Base-by-base conservation (phyloP, 1,140 invertebrate genomes). In the Leptinotarsa undecemlineata region DNA sequence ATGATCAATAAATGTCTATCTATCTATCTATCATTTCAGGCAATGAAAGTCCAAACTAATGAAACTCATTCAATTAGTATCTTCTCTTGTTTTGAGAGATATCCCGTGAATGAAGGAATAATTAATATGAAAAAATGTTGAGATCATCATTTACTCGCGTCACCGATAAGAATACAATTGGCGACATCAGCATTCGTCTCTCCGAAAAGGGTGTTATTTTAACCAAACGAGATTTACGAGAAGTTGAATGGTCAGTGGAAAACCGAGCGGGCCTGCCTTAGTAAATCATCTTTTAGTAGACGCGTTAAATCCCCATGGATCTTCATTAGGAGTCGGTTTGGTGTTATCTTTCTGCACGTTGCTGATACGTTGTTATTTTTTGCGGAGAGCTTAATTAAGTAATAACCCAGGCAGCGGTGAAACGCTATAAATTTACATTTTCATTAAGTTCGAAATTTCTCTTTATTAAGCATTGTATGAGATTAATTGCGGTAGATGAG, bases 241-340 rank as follows among this genome's bases (percentile, higher is more conserved):
- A 64, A 64, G 71, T 63, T 64, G 33, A 72, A 72, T 26, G 71
- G 71, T 72, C 71, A 72, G 71, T 48, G 57, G 57, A 72, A 42
- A 23, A 64, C 17, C 48, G 51, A 51, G n/a, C 23, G 60, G 4
- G 15, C 48, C n/a, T 57, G 17, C 61, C 71, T 48, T 64, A 72
- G 62, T 72, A 64, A 72, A 72, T 72, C 71, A 72, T 64, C 57
- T 72, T 64, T 60, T 64, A 62, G 57, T 72, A 60, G 62, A 60
- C 51, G 61, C 71, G 71, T 64, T 72, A 72, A 72, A 72, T 48
- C 71, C 71, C 71, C 60, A 72, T 72, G 71, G 71, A 72, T 72
- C 71, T 72, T 72, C 71, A 72, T 72, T 72, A 72, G 71, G 47
- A 63, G 60, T 64, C 71, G 33, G 71, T 70, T 70, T 64, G 71